phyloP scores from a whole-genome alignment of 2,113 vertebrate species.

The Tonatia bakeri region DNA sequence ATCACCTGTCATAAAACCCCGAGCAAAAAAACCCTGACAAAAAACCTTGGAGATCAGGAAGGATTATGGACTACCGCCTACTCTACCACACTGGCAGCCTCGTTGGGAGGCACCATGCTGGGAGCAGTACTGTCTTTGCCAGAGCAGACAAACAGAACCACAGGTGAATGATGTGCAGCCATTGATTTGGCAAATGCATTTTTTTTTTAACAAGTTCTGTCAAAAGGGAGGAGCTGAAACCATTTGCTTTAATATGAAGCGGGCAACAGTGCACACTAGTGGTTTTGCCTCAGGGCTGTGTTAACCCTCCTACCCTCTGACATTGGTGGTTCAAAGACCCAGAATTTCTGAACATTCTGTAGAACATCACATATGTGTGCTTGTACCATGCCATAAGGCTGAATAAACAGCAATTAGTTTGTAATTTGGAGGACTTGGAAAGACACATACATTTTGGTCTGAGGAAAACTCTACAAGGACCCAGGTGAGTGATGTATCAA shows the following conservation, averaged over 20 bases:
- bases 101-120: not conserved
- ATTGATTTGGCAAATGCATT: not conserved
- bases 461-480: not conserved
- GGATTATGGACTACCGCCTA: not conserved
- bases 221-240: not conserved
- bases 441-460: not conserved
- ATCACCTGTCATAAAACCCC: too few relatives aligned
- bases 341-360: not conserved
- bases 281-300: not conserved
- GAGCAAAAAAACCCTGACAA: not conserved
- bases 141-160: not conserved
- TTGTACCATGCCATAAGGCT: not conserved
- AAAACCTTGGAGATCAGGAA: not conserved
- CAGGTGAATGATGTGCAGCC: not conserved
- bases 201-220: not conserved
- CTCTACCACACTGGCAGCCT: not conserved
- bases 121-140: not conserved
- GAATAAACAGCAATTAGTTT: not conserved
- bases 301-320: not conserved
- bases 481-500: not conserved
- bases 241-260: not conserved
- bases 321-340: not conserved
- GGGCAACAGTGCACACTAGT: too few relatives aligned
- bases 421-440: not conserved
- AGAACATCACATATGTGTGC: not conserved